Percentiles rank a stretch among this genome's conserved stretches.
phyloP scores from a whole-genome alignment of 2,888 invertebrate species.

The Amaurobius ferox region DNA sequence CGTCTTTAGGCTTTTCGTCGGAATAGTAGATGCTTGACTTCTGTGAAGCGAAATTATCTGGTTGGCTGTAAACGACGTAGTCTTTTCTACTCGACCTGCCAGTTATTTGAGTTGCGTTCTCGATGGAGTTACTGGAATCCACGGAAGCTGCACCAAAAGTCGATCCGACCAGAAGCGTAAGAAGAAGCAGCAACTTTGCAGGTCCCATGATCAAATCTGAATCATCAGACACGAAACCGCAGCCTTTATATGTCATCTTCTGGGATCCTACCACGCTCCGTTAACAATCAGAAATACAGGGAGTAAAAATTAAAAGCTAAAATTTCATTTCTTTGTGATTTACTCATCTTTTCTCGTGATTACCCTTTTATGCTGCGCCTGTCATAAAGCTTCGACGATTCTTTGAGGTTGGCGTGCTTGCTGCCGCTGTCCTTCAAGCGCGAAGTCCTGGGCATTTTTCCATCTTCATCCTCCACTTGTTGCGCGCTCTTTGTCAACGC shows the following conservation, averaged over 20 bases:
- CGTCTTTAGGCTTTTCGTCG: not conserved
- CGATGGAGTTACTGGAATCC: not conserved
- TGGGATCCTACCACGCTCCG: slow-evolving; percentile 42
- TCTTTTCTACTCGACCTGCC: slow-evolving; percentile 28
- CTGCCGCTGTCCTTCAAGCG: slow-evolving; percentile 9
- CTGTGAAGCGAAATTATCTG: slow-evolving; percentile 31
- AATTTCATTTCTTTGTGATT: slow-evolving; percentile 56
- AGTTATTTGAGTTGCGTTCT: not conserved
- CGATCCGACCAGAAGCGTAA: not conserved
- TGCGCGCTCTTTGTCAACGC: slow-evolving; percentile 29
- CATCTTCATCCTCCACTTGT: slow-evolving; percentile 19
- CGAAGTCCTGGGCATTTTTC: slow-evolving; percentile 18
- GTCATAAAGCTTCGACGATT: slow-evolving; percentile 26
- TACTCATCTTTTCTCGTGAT: slow-evolving; percentile 24
- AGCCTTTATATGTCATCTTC: not conserved
- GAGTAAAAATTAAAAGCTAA: slow-evolving; percentile 24
- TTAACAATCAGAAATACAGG: slow-evolving; percentile 31
- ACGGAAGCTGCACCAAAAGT: not conserved
- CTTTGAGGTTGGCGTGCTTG: slow-evolving; percentile 13
- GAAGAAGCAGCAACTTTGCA: too few species aligned
- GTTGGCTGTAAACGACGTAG: slow-evolving; percentile 40
- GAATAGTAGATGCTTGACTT: not conserved
- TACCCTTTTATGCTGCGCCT: slow-evolving; percentile 32
- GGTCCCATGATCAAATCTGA: too few species aligned
- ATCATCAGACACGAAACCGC: too few species aligned